phyloP scores from a whole-genome alignment of 2,888 invertebrate species.

The Rhagonycha lutea region DNA sequence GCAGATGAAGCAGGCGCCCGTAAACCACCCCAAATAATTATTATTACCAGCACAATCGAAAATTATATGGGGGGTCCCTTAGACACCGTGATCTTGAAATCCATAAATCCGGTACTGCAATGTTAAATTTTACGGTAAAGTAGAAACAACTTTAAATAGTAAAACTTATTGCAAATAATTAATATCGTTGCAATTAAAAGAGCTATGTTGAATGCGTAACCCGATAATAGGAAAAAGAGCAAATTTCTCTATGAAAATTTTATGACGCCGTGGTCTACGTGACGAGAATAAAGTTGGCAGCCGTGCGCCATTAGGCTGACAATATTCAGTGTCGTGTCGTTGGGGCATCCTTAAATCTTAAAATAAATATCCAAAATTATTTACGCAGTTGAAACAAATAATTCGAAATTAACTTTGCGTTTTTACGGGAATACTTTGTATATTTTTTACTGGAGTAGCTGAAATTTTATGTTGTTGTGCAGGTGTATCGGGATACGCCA shows the following conservation, averaged over 20 bases:
- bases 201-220: not conserved
- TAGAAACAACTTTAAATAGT: not conserved
- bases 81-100: not conserved
- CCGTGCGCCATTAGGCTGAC: conserved; percentile 10
- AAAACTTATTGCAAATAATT: not conserved
- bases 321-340: conserved; percentile 19
- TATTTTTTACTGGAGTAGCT: not conserved
- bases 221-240: conserved; percentile 16
- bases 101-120: not conserved
- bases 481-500: conserved; percentile 12
- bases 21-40: no score
- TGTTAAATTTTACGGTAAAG: not conserved
- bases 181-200: not conserved
- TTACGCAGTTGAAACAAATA: not conserved
- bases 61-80: no score
- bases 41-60: no score
- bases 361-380: not conserved
- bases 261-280: conserved; percentile 26
- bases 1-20: no score
- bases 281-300: conserved; percentile 26
- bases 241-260: conserved; percentile 34
- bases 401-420: not conserved
- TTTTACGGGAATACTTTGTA: not conserved
- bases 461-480: not conserved
- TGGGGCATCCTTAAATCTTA: not conserved